These are phyloP conservation scores for Pachydiplax longipennis DNA, from an alignment of 2,888 invertebrate species.

Conservation along the genomic window DNA sequence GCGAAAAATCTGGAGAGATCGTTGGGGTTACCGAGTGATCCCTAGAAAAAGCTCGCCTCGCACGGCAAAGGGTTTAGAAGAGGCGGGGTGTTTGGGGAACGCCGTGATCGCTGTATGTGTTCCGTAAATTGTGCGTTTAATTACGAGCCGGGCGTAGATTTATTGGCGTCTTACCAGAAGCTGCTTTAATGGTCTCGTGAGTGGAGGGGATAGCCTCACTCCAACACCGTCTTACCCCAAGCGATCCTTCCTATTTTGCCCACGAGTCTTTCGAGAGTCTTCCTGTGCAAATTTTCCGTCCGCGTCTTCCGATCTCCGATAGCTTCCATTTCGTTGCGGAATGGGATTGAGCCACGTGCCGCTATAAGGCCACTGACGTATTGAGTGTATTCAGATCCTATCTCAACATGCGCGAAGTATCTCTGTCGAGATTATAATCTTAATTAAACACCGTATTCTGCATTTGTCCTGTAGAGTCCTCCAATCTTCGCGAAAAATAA, in stretches of 20 bases:
- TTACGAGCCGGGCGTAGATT: constrained; percentile 49
- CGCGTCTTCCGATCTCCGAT: background rate
- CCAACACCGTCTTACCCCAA: background rate
- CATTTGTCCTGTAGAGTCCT: too few species aligned
- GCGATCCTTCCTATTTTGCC: background rate
- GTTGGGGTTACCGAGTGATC: background rate
- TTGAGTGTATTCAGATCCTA: too few species aligned
- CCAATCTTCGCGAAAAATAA: too few species aligned
- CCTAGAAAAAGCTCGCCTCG: background rate
- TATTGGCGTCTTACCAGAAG: constrained; percentile 48
- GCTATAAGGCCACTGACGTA: too few species aligned
- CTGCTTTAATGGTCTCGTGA: constrained; percentile 39
- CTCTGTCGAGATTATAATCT: too few species aligned
- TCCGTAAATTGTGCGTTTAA: constrained; percentile 50
- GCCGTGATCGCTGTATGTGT: constrained; percentile 48
- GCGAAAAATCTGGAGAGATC: too few species aligned
- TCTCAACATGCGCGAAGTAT: too few species aligned
- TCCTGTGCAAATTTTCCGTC: background rate
- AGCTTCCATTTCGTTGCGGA: background rate
- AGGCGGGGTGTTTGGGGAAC: background rate
- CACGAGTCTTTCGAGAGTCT: background rate
- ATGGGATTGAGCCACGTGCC: too few species aligned
- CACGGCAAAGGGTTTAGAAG: background rate
- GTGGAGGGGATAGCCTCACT: background rate
- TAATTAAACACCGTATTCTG: too few species aligned